Evolutionary conservation across 2,888 invertebrate genomes (phyloP), one percentile per base, ranked within the genome.

Genomic region (Phlogophora meticulosa): DNA sequence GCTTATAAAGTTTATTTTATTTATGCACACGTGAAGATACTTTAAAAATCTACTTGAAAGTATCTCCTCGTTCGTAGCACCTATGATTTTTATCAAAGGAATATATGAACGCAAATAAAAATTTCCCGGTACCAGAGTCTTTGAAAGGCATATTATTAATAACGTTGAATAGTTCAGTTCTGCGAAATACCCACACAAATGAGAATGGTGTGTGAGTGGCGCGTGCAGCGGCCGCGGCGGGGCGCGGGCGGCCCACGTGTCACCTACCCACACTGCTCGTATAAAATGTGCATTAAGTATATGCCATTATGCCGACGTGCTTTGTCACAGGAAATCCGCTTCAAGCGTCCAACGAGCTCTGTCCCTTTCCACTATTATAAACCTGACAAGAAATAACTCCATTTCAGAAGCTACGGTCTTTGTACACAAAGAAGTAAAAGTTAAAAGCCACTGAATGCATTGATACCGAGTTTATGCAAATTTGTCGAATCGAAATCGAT

Each of bases 271-370:
- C 45, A n/a, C 7, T 0, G 7, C 1, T 38, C 13, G 9, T 55
- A 52, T 57, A 55, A 60, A 62, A 49, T 17, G 49, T 65, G 55
- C 62, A 60, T 48, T n/a, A n/a, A n/a, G n/a, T 55, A 64, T 57
- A 32, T 45, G 32, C 46, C 59, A 70, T 70, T 64, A 66, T 60
- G 36, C 20, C 17, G 38, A 62, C 73, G 49, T 58, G 43, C 40
- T 45, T 60, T 45, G 42, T 66, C 49, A 48, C 49, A 56, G 62
- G 56, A 77, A 70, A 51, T 49, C 58, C 38, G 43, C 55, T 40
- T 45, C 24, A 40, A 56, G 57, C 51, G 34, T 17, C 64, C 32
- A 56, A 52, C 40, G 49, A 43, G 22, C 20, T 15, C 43, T 28
- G 20, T 64, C 49, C 28, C 53, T 48, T 57, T 65, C 10, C 7